Evolutionary conservation across 2,888 invertebrate genomes (phyloP).

Genomic region (Isoperla grammatica): DNA sequence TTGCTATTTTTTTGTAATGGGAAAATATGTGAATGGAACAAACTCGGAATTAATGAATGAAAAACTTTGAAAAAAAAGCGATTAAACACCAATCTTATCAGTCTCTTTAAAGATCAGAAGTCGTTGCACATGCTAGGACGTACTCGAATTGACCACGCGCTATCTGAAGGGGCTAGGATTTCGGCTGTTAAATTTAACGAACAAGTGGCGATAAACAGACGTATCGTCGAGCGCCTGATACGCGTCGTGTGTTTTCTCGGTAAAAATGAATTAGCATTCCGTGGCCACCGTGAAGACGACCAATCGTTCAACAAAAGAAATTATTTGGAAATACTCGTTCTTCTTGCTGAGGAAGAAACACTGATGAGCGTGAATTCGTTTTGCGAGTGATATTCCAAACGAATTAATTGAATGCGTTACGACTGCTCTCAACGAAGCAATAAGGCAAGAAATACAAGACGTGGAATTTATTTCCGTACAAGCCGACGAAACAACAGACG

Average conservation of each 20-base stretch:
- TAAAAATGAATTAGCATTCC: slow-evolving; percentile 27
- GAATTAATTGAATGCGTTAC: slow-evolving; percentile 19
- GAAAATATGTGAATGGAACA: no score
- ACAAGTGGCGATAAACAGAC: slow-evolving; percentile 14
- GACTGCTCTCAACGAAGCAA: no score
- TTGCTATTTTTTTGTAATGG: no score
- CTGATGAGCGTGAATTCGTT: neutral
- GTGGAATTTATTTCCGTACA: no score
- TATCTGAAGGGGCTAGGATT: slow-evolving; percentile 1
- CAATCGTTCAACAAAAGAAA: slow-evolving; percentile 23
- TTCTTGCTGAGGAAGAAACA: neutral
- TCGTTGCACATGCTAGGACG: neutral
- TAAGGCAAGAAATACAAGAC: no score
- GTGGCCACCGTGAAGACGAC: slow-evolving; percentile 17
- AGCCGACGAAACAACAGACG: no score
- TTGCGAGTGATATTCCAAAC: slow-evolving; percentile 21
- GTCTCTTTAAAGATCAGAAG: no score
- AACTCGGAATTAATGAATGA: no score
- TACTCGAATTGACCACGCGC: slow-evolving; percentile 12
- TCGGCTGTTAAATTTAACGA: slow-evolving; percentile 16
- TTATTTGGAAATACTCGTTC: slow-evolving; percentile 23
- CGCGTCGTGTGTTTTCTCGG: slow-evolving; percentile 21
- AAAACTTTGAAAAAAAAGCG: no score
- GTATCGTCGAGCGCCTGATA: slow-evolving; percentile 20
- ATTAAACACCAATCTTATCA: no score